These are phyloP conservation scores for Potamarius usumacintae DNA, from an alignment of 2,113 vertebrate genomes.

Conservation along the genomic window DNA sequence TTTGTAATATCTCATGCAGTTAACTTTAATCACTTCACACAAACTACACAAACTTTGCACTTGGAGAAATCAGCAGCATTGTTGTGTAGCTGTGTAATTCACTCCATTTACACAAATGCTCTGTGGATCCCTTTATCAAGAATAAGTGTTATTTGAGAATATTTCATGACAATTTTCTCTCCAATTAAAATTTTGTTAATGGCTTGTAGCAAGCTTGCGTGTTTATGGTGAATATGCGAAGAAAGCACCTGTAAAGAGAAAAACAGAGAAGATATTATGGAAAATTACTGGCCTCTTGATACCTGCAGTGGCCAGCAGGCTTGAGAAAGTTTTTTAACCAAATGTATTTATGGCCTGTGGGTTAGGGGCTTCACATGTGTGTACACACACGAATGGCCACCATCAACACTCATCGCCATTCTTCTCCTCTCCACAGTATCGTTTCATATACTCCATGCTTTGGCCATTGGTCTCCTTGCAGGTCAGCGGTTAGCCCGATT, in stretches of 20 bases:
- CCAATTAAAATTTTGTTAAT: not conserved
- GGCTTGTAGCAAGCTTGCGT: not conserved
- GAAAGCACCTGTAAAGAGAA: constrained; percentile 29
- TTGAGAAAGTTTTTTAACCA: constrained; percentile 53
- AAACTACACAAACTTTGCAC: not conserved
- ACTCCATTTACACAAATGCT: not conserved
- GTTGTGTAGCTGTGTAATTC: not conserved
- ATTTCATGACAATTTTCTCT: not conserved
- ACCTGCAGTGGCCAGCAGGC: constrained; percentile 60
- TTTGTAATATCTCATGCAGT: not conserved
- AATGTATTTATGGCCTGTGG: constrained; percentile 73
- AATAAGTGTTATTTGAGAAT: not conserved
- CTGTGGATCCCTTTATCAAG: not conserved
- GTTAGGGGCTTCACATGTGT: constrained; percentile 53
- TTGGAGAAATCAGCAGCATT: not conserved
- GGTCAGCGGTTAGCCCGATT: constrained; percentile 58
- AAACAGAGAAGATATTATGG: constrained; percentile 49
- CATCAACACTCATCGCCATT: constrained; percentile 45
- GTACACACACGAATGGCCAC: constrained; percentile 22
- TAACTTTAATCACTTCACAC: not conserved
- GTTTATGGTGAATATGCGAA: constrained; percentile 5
- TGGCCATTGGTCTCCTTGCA: not conserved
- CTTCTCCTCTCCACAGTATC: not conserved
- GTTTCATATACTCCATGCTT: constrained; percentile 16
- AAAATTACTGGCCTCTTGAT: constrained; percentile 70